Conservation (phyloP, 2,113 vertebrate species). For the Carassius auratus region DNA sequence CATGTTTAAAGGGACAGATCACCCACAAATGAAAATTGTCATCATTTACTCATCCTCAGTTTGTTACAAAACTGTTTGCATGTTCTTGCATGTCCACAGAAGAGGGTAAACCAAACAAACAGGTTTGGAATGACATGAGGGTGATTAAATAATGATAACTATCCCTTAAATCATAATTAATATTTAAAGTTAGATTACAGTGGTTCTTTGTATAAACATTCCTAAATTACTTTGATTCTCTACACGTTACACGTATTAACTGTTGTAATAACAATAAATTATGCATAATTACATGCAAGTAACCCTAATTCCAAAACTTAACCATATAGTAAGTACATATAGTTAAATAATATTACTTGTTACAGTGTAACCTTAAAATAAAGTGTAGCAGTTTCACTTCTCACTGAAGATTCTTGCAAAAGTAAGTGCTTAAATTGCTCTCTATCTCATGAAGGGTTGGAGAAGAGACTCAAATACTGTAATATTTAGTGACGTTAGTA, state of each 20-base stretch:
- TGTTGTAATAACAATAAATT: no score
- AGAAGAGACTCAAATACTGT: background rate
- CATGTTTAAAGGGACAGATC: background rate
- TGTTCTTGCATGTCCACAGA: slow-evolving; percentile 9
- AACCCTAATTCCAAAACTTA: no score
- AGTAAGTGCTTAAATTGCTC: slow-evolving; percentile 5
- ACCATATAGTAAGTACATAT: no score
- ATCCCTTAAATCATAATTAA: background rate
- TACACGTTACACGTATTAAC: no score
- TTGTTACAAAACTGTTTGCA: background rate
- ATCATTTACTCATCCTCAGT: background rate
- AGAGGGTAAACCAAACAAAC: background rate
- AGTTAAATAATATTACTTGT: no score
- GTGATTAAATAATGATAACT: background rate
- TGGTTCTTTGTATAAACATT: background rate
- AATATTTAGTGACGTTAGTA: slow-evolving; percentile 6
- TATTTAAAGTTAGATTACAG: background rate
- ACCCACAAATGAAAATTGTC: background rate
- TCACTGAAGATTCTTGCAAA: background rate
- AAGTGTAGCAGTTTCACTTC: background rate
- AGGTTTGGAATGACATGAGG: background rate
- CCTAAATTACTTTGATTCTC: background rate
- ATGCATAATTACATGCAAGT: no score
- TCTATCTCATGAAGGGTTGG: background rate
- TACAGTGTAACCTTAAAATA: no score